A percentile compares a stretch with the other conserved stretches of the same genome.
Conservation (phyloP, 35 echinoderm and acorn worm genomes). For the Acanthaster planci region DNA sequence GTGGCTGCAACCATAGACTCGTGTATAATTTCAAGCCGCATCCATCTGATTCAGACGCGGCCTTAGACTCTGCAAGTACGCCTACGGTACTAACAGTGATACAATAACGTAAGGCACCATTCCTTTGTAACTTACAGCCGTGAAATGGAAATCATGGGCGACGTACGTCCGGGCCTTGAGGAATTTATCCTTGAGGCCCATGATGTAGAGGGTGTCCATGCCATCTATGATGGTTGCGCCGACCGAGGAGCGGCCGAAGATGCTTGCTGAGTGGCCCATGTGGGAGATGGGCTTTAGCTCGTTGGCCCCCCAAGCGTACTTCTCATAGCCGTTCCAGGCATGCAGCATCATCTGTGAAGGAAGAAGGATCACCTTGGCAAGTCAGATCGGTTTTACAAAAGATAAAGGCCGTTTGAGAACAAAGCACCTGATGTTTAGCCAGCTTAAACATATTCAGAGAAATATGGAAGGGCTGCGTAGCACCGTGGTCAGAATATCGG, state of each 20-base stretch:
- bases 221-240: conserved; percentile 95
- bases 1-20: too few species aligned
- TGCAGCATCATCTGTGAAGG: conserved; percentile 88
- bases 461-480: too few species aligned
- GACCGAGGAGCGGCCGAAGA: conserved; percentile 86
- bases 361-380: neutral
- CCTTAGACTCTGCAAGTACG: too few species aligned
- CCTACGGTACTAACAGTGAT: too few species aligned
- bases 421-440: too few species aligned
- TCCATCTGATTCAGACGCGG: too few species aligned
- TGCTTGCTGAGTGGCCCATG: conserved; percentile 90
- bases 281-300: conserved; percentile 90
- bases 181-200: conserved; percentile 87
- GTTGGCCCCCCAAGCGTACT: conserved; percentile 95
- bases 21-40: too few species aligned
- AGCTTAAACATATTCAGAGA: too few species aligned
- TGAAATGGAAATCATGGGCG: conserved; percentile 86
- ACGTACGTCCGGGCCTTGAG: conserved; percentile 80
- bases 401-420: too few species aligned
- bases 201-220: conserved; percentile 92
- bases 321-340: conserved; percentile 93
- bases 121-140: conserved; percentile 63
- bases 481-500: too few species aligned
- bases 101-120: too few species aligned
- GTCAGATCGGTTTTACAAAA: too few species aligned